Evolutionary conservation across 1,140 invertebrate genomes (phyloP).

Genomic region (Drosophila albomicans): DNA sequence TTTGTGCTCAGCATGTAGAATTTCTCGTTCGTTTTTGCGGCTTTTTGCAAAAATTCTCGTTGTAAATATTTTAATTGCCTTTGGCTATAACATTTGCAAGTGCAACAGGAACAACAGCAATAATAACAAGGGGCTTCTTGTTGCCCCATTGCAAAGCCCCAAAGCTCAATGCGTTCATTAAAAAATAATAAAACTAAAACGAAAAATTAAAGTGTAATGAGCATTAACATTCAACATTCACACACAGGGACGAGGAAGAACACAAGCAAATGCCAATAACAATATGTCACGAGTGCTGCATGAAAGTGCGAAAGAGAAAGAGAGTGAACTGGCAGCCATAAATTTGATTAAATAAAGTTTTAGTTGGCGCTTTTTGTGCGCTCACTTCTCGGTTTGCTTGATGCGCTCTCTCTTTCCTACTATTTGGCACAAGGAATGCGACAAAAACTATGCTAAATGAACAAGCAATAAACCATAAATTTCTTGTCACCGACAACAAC

Average conservation of each 20-base stretch:
- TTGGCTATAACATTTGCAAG: conserved; percentile 54
- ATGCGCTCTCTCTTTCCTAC: conserved; percentile 27
- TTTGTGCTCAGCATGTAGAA: conserved; percentile 38
- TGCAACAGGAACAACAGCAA: conserved; percentile 36
- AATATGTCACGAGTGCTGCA: conserved; percentile 65
- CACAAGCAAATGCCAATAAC: conserved; percentile 65
- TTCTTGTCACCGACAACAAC: conserved; percentile 64
- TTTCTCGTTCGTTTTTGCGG: conserved; percentile 55
- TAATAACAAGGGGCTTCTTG: conserved; percentile 48
- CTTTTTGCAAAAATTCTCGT: conserved; percentile 49
- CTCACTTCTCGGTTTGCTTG: conserved; percentile 1
- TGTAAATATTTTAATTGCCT: conserved; percentile 80
- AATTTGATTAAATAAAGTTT: conserved; percentile 84
- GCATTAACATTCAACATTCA: conserved; percentile 54
- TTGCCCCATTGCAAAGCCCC: conserved; percentile 33
- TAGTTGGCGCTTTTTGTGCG: conserved; percentile 64
- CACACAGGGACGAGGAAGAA: conserved; percentile 19
- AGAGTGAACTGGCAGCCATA: conserved; percentile 55
- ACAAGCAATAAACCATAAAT: conserved; percentile 83
- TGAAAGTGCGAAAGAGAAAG: not conserved
- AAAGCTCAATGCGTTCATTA: conserved; percentile 57
- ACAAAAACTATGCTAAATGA: conserved; percentile 80
- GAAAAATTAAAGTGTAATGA: conserved; percentile 50
- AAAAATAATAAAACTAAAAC: conserved; percentile 64
- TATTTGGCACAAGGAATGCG: conserved; percentile 73